A percentile compares a stretch with the other conserved stretches of the same genome.
Conservation (phyloP, 2,888 invertebrate species). For the Pterobdella sp. region DNA sequence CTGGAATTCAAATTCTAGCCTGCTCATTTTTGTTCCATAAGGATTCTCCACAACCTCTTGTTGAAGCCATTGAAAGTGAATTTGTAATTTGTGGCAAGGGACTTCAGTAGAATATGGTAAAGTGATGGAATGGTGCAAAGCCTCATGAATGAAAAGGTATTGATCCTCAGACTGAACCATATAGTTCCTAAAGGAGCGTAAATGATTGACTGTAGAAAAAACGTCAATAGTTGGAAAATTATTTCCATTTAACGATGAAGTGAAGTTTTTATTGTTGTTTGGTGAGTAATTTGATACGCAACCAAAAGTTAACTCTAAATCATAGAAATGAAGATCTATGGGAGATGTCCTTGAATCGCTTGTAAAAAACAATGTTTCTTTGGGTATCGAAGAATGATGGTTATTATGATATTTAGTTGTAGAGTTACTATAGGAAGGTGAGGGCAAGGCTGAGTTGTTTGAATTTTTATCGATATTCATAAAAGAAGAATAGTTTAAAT, state of each 20-base stretch:
- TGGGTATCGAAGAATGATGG: not conserved
- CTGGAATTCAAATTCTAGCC: constrained; percentile 5
- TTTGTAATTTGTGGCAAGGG: not conserved
- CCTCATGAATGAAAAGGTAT: constrained; percentile 97
- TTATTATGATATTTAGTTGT: not conserved
- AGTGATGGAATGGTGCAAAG: constrained; percentile 79
- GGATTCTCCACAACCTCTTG: not conserved
- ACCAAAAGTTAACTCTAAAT: too few relatives aligned
- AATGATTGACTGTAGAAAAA: constrained; percentile 93
- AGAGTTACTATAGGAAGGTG: not conserved
- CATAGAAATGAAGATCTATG: too few relatives aligned
- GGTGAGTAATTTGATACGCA: too few relatives aligned
- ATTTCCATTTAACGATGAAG: not conserved
- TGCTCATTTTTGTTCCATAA: not conserved
- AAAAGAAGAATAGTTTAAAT: not conserved
- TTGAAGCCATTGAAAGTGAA: not conserved
- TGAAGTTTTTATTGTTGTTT: too few relatives aligned
- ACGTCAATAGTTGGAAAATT: constrained; percentile 84
- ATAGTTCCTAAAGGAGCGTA: constrained; percentile 94
- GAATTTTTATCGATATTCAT: not conserved
- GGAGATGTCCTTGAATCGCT: not conserved
- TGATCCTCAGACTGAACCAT: constrained; percentile 96
- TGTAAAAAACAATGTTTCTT: not conserved
- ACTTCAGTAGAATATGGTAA: constrained; percentile 93
- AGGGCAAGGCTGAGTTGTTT: not conserved